A percentile compares a stretch with the other conserved stretches of the same genome.
These are phyloP conservation scores for Meda fulgida DNA, from an alignment of 2,797 vertebrate genomes.

Conservation along the genomic window DNA sequence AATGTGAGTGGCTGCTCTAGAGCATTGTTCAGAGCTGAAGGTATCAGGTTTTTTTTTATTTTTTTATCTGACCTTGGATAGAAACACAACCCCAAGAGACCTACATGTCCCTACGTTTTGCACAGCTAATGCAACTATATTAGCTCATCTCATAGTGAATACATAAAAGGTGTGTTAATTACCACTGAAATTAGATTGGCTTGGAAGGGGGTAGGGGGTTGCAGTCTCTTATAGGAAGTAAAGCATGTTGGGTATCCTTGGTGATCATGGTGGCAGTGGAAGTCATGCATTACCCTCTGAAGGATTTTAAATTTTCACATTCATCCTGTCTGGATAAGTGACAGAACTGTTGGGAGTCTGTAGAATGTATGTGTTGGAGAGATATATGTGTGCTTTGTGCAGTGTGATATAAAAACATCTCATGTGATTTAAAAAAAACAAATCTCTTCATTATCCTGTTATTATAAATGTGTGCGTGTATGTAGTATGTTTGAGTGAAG, in stretches of 20 bases:
- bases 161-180: conserved; percentile 54
- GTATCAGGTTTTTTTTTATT: neutral
- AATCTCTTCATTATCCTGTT: conserved; percentile 51
- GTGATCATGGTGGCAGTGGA: conserved; percentile 19
- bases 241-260: neutral
- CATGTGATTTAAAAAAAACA: neutral
- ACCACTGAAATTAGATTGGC: conserved; percentile 49
- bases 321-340: conserved; percentile 30
- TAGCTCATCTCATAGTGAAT: conserved; percentile 49
- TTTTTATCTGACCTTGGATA: conserved; percentile 24
- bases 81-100: conserved; percentile 49
- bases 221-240: neutral
- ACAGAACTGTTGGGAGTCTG: conserved; percentile 26
- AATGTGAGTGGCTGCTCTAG: neutral
- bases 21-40: neutral
- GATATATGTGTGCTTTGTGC: neutral
- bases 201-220: neutral
- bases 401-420: conserved; percentile 42
- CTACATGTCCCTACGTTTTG: conserved; percentile 45
- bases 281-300: conserved; percentile 51
- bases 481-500: neutral
- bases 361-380: neutral
- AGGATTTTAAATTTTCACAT: conserved; percentile 44
- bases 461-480: conserved; percentile 19
- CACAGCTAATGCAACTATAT: conserved; percentile 59